Evolutionary conservation across 2,888 invertebrate genomes (phyloP).

Genomic region (Hesperia comma): DNA sequence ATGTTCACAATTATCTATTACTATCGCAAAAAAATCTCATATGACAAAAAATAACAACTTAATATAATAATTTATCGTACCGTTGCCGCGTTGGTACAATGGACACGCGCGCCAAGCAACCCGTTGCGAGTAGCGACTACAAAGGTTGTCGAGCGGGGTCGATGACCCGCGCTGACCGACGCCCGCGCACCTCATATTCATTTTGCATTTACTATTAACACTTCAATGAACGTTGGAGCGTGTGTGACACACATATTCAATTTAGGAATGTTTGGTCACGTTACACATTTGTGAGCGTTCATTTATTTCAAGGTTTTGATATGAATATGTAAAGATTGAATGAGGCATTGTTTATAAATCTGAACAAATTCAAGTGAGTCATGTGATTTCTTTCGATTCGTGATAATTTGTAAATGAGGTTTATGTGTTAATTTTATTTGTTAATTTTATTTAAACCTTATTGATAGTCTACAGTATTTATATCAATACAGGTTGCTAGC

Average conservation of each 20-base stretch:
- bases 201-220: slow-evolving; percentile 42
- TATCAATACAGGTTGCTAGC: too few relatives aligned
- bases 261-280: slow-evolving; percentile 25
- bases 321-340: too few relatives aligned
- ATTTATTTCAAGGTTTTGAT: slow-evolving; percentile 2
- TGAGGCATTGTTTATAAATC: too few relatives aligned
- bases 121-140: slow-evolving; percentile 58
- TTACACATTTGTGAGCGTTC: background rate
- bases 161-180: slow-evolving; percentile 72
- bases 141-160: slow-evolving; percentile 76
- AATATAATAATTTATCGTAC: slow-evolving; percentile 49
- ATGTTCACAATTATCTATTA: too few relatives aligned
- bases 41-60: too few relatives aligned
- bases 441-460: too few relatives aligned
- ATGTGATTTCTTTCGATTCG: too few relatives aligned
- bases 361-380: too few relatives aligned
- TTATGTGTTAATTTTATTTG: too few relatives aligned
- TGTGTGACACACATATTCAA: slow-evolving; percentile 32
- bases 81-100: slow-evolving; percentile 48
- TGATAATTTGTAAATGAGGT: too few relatives aligned
- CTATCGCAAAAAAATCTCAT: too few relatives aligned
- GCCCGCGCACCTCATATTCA: slow-evolving; percentile 71
- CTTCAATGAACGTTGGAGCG: slow-evolving; percentile 25
- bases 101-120: slow-evolving; percentile 55
- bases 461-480: too few relatives aligned